Base-by-base conservation (phyloP, 2,113 vertebrate genomes). In the Ciconia boyciana region DNA sequence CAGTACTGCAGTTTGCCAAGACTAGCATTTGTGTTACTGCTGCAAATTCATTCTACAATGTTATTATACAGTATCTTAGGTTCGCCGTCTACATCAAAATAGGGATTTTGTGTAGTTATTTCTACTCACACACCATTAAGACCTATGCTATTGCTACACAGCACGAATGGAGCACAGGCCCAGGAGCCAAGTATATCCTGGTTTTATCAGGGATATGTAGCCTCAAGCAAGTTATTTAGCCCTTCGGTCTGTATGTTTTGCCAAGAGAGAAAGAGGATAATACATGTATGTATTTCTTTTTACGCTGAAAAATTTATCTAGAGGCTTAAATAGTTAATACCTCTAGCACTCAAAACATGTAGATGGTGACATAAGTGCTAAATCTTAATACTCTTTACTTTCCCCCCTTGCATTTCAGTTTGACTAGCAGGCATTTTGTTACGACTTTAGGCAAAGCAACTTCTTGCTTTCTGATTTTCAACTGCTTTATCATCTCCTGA, bases 271-370 rank as follows among this genome's bases (percentile, higher is more conserved):
- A 93, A 32, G 77, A 79, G 19, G 19, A 54, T 65, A 84, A 90
- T 25, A 58, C 4, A 7, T 2, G 11, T 9, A 41, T 20, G 7
- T 43, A 25, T 72, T 69, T 43, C 60, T 83, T 81, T 93, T 89
- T 60, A 88, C 34, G 57, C 31, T 77, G 65, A 85, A 81, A 82
- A 85, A 36, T 5, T 43, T 55, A 68, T 82, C 55, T 24, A 19
- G 39, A 71, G 55, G 57, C 74, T 84, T 82, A 90, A 97, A 83
- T 20, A 85, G 93, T 90, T 94, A 90, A 82, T 51, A 68, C 51
- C 52, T 52, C 24, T 36, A 62, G 43, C 48, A 85, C 43, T 94
- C 41, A 34, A 71, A 94, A 86, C 78, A 89, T 16, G 57, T 13
- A 48, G 31, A 66, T 54, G 72, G 87, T 95, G 52, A 91, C 31